Conservation (phyloP, 2,888 invertebrate species). For the Cryptocephalus primarius region DNA sequence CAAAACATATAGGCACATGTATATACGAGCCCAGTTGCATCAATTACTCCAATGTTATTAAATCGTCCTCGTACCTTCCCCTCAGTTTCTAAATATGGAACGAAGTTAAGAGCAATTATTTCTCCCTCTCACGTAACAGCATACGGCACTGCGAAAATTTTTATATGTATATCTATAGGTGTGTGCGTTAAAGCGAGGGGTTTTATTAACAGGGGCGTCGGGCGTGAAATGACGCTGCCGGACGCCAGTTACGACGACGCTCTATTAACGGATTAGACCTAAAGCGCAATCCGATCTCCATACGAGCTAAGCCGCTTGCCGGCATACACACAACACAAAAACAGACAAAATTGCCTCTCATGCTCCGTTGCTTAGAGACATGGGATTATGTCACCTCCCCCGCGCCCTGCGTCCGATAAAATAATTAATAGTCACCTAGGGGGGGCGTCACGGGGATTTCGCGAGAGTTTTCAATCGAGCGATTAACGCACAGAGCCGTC, state of each 20-base stretch:
- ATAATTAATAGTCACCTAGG: constrained; percentile 35
- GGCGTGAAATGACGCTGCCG: constrained; percentile 34
- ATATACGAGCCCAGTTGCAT: no score
- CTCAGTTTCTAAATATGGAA: no score
- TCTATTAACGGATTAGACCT: constrained; percentile 33
- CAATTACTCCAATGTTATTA: no score
- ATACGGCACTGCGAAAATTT: no score
- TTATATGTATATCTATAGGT: no score
- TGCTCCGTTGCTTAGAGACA: constrained; percentile 29
- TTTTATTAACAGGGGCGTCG: constrained; percentile 25
- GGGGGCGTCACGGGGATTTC: constrained; percentile 17
- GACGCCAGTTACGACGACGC: constrained; percentile 25
- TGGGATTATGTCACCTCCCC: constrained; percentile 30
- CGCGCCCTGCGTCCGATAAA: constrained; percentile 31
- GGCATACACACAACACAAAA: constrained; percentile 22
- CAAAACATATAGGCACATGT: no score
- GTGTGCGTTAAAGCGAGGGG: no score
- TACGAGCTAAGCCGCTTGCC: constrained; percentile 27
- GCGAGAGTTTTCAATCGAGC: background rate
- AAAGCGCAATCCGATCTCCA: constrained; percentile 35
- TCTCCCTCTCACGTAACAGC: no score
- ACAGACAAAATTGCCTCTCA: constrained; percentile 32
- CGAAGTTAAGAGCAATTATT: no score
- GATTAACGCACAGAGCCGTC: no score
- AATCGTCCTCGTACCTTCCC: no score